Evolutionary conservation across 1,140 invertebrate species (phyloP).

Genomic region (Bombus superbus): DNA sequence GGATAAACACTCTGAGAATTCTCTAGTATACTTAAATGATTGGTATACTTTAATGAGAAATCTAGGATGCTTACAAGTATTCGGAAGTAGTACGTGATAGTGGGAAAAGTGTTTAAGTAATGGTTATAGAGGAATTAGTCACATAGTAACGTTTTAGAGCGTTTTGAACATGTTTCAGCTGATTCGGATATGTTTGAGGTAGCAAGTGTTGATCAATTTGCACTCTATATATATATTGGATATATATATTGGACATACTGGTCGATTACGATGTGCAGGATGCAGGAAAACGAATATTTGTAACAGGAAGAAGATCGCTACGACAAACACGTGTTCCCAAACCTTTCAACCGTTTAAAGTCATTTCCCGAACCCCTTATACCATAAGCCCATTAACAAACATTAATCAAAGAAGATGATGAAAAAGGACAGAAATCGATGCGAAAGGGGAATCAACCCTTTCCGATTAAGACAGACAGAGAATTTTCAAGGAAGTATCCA

Average conservation of each 20-base stretch:
- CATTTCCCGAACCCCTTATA: neutral
- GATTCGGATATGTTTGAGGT: neutral
- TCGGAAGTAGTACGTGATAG: no score
- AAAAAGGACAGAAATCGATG: neutral
- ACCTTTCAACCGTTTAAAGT: neutral
- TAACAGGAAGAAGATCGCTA: neutral
- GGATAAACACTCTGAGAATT: neutral
- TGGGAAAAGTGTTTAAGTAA: no score
- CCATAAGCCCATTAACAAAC: neutral
- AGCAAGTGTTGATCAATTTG: no score
- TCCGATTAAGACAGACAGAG: neutral
- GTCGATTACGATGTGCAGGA: neutral
- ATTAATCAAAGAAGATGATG: neutral
- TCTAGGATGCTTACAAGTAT: no score
- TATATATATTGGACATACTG: neutral
- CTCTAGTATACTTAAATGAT: neutral
- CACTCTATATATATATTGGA: neutral
- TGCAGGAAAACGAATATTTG: neutral
- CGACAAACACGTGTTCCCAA: neutral
- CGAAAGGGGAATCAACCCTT: neutral
- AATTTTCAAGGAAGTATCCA: neutral
- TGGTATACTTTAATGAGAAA: neutral
- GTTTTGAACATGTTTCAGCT: neutral
- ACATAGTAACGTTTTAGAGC: neutral
- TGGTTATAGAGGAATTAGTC: no score